Evolutionary conservation across 2,888 invertebrate species (phyloP).

Genomic region (Seladonia tumulorum): DNA sequence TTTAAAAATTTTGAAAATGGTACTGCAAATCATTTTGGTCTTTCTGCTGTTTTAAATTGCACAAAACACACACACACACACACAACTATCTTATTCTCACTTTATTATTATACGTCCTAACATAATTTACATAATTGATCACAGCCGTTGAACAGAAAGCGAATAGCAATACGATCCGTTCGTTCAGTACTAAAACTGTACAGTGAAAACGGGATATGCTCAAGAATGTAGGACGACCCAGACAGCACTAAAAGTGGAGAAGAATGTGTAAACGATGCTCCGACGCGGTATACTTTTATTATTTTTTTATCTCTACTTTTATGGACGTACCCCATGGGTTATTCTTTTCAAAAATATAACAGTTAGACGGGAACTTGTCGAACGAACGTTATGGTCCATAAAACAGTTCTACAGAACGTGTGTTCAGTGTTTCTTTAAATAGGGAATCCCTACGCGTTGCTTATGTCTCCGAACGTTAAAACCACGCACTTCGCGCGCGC

Average conservation of each 20-base stretch:
- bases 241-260: not conserved
- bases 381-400: constrained; percentile 8
- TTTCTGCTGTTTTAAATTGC: too few species aligned
- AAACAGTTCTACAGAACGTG: not conserved
- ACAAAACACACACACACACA: too few species aligned
- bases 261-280: constrained; percentile 11
- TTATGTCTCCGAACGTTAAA: not conserved
- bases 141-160: not conserved
- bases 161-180: not conserved
- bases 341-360: constrained; percentile 2
- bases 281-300: not conserved
- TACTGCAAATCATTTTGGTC: too few species aligned
- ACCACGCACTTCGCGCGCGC: not conserved
- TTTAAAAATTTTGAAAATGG: too few species aligned
- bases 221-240: not conserved
- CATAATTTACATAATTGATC: too few species aligned
- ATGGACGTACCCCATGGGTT: not conserved
- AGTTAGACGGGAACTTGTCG: constrained; percentile 6
- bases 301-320: constrained; percentile 14
- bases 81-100: too few species aligned
- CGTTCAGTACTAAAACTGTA: not conserved
- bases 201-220: not conserved
- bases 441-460: not conserved
- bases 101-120: too few species aligned
- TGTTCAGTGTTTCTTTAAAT: constrained; percentile 6